Evolutionary conservation across 2,888 invertebrate species (phyloP).

Genomic region (Acleris emargana): DNA sequence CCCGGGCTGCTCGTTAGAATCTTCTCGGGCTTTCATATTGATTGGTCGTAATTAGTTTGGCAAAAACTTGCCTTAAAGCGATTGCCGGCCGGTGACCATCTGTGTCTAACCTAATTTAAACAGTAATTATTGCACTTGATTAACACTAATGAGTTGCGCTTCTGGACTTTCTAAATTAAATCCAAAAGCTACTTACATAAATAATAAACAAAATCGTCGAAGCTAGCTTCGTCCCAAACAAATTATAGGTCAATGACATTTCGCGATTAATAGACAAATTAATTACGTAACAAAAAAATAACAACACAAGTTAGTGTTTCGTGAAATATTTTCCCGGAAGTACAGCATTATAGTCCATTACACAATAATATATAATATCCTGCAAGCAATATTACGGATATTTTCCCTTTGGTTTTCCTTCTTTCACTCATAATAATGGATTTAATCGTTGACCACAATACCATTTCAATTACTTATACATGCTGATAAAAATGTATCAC

Average conservation of each 20-base stretch:
- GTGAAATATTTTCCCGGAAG: slow-evolving; percentile 40
- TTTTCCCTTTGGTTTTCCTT: background rate
- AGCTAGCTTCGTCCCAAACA: background rate
- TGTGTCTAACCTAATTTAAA: slow-evolving; percentile 26
- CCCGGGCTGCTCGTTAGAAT: slow-evolving; percentile 27
- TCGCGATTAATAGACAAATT: background rate
- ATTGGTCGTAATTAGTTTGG: slow-evolving; percentile 27
- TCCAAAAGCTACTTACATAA: background rate
- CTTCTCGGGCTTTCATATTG: slow-evolving; percentile 32
- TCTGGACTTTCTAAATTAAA: slow-evolving; percentile 7
- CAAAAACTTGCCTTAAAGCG: slow-evolving; percentile 15
- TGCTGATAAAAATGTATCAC: background rate
- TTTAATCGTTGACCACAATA: slow-evolving; percentile 8
- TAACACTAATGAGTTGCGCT: slow-evolving; percentile 11
- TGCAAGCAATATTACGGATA: background rate
- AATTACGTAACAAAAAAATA: no score
- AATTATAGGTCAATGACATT: background rate
- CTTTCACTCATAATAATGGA: background rate
- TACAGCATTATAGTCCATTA: slow-evolving; percentile 34
- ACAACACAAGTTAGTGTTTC: background rate
- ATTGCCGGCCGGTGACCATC: slow-evolving; percentile 10
- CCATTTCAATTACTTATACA: slow-evolving; percentile 3
- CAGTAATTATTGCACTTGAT: slow-evolving; percentile 18
- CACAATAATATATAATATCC: slow-evolving; percentile 16
- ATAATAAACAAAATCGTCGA: background rate